Percentiles rank a stretch among this genome's conserved stretches.
These are phyloP conservation scores for Apostichopus parvimensis DNA, from an alignment of 35 echinoderm and acorn worm genomes.

Conservation along the genomic window DNA sequence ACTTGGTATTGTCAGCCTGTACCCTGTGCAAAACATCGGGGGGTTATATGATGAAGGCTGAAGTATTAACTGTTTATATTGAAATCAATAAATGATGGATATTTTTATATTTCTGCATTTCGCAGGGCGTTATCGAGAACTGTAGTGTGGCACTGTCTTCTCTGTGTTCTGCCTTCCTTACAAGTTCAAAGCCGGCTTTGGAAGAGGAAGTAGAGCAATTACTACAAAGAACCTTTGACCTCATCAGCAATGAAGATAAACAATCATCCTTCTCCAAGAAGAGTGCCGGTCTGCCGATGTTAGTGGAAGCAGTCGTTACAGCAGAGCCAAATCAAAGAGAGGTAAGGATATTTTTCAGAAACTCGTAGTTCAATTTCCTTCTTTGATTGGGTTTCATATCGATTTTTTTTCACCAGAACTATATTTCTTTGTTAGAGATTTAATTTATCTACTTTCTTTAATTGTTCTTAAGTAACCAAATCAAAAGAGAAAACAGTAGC, in stretches of 20 bases:
- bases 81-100: no score
- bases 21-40: no score
- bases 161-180: slow-evolving; percentile 67
- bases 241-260: slow-evolving; percentile 57
- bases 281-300: slow-evolving; percentile 85
- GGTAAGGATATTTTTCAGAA: slow-evolving; percentile 41
- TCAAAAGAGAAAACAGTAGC: no score
- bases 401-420: no score
- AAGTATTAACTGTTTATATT: no score
- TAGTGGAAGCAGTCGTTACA: slow-evolving; percentile 83
- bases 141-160: slow-evolving; percentile 73
- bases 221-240: slow-evolving; percentile 51
- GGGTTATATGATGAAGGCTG: no score
- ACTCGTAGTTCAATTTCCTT: no score
- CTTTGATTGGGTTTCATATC: no score
- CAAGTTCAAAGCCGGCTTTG: slow-evolving; percentile 64
- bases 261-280: slow-evolving; percentile 85
- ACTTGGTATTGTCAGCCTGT: no score
- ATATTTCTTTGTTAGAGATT: no score
- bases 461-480: no score
- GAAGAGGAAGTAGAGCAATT: slow-evolving; percentile 57
- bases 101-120: not conserved
- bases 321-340: slow-evolving; percentile 86
- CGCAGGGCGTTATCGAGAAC: slow-evolving; percentile 86
- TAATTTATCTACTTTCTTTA: no score